phyloP scores from a whole-genome alignment of 2,797 vertebrate species.

The Petrocephalus sullivani region DNA sequence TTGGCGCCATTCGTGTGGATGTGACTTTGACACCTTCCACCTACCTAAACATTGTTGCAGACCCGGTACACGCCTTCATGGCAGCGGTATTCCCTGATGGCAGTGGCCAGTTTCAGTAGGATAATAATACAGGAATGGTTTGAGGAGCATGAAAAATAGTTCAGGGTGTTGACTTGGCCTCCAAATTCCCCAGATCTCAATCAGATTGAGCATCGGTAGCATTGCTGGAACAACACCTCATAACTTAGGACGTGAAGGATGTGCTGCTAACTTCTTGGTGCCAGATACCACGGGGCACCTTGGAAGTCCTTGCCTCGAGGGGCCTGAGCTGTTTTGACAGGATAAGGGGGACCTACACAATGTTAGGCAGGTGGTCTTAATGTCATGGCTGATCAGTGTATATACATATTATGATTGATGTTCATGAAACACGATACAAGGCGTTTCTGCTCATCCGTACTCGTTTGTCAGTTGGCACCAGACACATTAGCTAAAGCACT shows the following conservation, averaged over 20 bases:
- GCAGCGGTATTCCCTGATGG: neutral
- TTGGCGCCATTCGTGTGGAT: neutral
- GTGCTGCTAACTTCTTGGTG: neutral
- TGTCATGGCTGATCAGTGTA: neutral
- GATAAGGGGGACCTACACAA: neutral
- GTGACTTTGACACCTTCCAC: neutral
- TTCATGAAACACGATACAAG: neutral
- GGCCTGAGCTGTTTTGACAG: neutral
- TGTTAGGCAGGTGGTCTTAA: neutral
- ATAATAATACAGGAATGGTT: neutral
- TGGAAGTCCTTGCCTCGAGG: neutral
- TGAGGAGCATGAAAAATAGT: neutral
- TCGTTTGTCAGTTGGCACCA: neutral
- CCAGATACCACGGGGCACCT: neutral
- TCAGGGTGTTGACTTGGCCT: neutral
- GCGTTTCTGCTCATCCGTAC: neutral
- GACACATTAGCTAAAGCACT: conserved; percentile 37
- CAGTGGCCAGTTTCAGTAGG: neutral
- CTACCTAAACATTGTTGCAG: neutral
- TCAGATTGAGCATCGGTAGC: neutral
- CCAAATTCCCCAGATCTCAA: neutral
- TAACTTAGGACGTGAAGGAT: neutral
- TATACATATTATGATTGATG: neutral
- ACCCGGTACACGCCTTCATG: neutral
- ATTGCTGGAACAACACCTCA: neutral